These are phyloP conservation scores for Magallana angulata DNA, from an alignment of 1,140 invertebrate species.

Conservation along the genomic window DNA sequence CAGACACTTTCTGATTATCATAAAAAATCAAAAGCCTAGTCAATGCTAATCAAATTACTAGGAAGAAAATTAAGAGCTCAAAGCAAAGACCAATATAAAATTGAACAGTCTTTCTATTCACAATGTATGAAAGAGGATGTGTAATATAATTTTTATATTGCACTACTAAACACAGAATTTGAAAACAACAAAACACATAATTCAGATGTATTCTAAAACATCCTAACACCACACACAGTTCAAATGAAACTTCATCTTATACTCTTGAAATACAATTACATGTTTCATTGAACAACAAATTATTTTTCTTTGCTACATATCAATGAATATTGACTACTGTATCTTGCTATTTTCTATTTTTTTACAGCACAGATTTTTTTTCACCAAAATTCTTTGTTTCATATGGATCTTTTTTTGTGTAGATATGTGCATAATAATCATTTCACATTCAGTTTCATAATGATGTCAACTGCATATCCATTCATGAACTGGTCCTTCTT, in stretches of 20 bases:
- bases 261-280: background rate
- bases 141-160: conserved; percentile 1
- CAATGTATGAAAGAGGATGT: no score
- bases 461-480: no score
- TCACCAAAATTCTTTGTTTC: background rate
- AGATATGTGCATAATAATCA: background rate
- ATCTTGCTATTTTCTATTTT: background rate
- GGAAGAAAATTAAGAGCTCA: no score
- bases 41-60: no score
- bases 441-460: background rate
- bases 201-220: background rate
- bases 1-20: no score
- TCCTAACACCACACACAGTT: conserved; percentile 1
- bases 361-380: background rate
- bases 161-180: background rate
- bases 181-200: no score
- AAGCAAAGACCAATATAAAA: no score
- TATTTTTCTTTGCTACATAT: background rate
- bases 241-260: background rate
- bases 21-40: no score
- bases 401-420: background rate
- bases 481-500: background rate
- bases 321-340: background rate
- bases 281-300: background rate
- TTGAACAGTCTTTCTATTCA: no score